Base-by-base conservation (phyloP, 2,888 invertebrate genomes). In the Augochlorella aurata region DNA sequence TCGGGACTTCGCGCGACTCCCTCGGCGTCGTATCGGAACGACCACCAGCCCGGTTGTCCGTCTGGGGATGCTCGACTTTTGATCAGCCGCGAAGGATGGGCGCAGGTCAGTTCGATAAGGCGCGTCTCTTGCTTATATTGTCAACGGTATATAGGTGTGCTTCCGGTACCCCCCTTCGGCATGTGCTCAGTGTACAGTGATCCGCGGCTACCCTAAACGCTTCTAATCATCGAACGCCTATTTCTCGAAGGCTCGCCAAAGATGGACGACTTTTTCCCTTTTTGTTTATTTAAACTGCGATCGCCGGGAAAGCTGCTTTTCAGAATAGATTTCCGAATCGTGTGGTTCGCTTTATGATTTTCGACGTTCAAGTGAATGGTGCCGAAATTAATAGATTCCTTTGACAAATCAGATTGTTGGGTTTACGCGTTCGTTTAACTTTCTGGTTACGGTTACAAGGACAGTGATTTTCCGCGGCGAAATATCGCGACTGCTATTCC, bases 21-120 rank as follows among this genome's bases (percentile, higher is more conserved):
- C 81, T 87, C 87, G 87, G 71, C 86, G 82, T 82, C 83, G 86
- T 74, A 79, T 83, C 85, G 80, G 74, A 76, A 83, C 89, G 81
- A 76, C 84, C 80, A 84, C 83, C 81, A 83, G 81, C 80, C 83
- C 85, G 86, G 83, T 84, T 85, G 82, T 87, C 83, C 85, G 84
- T 84, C 89, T 86, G 88, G 90, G 88, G 90, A 92, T 91, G 91
- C 86, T 88, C 86, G 91, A 91, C 90, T 90, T 91, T 88, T 91
- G 89, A 91, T 89, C 89, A 88, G 88, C 79, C 87, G 86, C 96
- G 96, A 91, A 96, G 96, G 92, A 96, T 96, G 96, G 96, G 96
- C 89, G 96, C 96, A 95, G 96, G 96, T 96, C 92, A 94, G 94
- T 91, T 81, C 81, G 69, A 70, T 78, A 85, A 85, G 82, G 82